These are phyloP conservation scores for Patella vulgata DNA, from an alignment of 1,140 invertebrate species.

Conservation along the genomic window DNA sequence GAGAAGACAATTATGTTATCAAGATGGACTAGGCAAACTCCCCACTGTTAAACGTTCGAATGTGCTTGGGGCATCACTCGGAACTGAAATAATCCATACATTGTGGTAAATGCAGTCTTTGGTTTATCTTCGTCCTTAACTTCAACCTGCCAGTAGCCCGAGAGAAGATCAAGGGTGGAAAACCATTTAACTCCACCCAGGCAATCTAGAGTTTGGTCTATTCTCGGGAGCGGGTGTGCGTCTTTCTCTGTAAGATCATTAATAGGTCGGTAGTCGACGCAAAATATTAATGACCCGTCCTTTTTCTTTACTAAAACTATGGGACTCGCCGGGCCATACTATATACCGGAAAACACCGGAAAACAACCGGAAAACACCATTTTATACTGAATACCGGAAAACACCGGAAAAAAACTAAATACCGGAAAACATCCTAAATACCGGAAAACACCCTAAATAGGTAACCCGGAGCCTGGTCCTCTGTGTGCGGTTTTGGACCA, in stretches of 20 bases:
- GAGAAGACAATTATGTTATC: slow-evolving; percentile 19
- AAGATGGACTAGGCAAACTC: slow-evolving; percentile 16
- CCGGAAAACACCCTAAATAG: too few species aligned
- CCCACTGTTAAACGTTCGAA: slow-evolving; percentile 37
- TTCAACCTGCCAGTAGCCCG: slow-evolving; percentile 68
- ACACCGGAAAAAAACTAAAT: too few species aligned
- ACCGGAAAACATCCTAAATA: too few species aligned
- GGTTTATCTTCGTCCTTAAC: too few species aligned
- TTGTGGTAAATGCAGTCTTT: slow-evolving; percentile 43
- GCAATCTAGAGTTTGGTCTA: too few species aligned
- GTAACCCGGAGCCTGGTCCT: too few species aligned
- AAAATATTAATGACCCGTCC: slow-evolving; percentile 64
- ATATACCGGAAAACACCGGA: too few species aligned
- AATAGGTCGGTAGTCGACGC: slow-evolving; percentile 67
- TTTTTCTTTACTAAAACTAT: slow-evolving; percentile 69
- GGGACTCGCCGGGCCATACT: slow-evolving; percentile 42
- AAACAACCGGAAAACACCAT: too few species aligned
- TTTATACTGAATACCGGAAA: too few species aligned
- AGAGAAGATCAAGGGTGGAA: slow-evolving; percentile 65
- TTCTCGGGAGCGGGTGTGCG: too few species aligned
- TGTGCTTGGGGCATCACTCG: too few species aligned
- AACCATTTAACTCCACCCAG: slow-evolving; percentile 60
- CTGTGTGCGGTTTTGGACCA: too few species aligned
- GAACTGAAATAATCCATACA: slow-evolving; percentile 35
- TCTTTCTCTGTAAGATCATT: slow-evolving; percentile 66